These are phyloP conservation scores for Poeciliopsis paucimaculata DNA, from an alignment of 2,797 vertebrate genomes.

Conservation along the genomic window DNA sequence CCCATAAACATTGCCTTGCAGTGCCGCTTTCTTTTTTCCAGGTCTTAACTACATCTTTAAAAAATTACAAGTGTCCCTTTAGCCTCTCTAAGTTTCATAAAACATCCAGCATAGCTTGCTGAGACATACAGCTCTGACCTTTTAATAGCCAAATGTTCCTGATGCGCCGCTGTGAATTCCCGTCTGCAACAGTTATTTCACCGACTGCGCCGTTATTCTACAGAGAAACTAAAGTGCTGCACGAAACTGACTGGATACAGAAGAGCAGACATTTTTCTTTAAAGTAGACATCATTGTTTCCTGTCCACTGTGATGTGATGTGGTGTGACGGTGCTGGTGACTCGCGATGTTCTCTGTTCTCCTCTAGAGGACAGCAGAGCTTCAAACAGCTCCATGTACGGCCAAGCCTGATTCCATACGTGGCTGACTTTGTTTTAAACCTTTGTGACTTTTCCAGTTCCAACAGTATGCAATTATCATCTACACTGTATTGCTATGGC, in stretches of 20 bases:
- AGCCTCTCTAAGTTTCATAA: neutral
- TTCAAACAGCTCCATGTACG: neutral
- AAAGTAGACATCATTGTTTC: neutral
- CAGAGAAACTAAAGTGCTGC: neutral
- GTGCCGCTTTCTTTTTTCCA: neutral
- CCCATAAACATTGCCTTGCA: neutral
- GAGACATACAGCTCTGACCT: neutral
- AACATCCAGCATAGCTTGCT: neutral
- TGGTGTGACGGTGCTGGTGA: no score
- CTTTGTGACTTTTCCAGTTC: neutral
- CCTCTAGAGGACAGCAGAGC: conserved; percentile 7
- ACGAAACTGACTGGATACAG: neutral
- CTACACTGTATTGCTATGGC: neutral
- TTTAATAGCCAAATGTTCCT: neutral
- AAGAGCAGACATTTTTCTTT: neutral
- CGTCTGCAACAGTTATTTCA: neutral
- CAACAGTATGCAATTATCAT: neutral
- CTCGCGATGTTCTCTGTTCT: neutral
- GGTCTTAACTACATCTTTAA: neutral
- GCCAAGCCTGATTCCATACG: neutral
- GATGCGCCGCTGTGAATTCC: neutral
- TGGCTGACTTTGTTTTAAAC: neutral
- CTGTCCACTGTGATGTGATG: neutral
- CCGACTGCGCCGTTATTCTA: neutral
- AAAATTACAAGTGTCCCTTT: neutral